phyloP scores from a whole-genome alignment of 2,888 invertebrate genomes.

The Steromphala cineraria region DNA sequence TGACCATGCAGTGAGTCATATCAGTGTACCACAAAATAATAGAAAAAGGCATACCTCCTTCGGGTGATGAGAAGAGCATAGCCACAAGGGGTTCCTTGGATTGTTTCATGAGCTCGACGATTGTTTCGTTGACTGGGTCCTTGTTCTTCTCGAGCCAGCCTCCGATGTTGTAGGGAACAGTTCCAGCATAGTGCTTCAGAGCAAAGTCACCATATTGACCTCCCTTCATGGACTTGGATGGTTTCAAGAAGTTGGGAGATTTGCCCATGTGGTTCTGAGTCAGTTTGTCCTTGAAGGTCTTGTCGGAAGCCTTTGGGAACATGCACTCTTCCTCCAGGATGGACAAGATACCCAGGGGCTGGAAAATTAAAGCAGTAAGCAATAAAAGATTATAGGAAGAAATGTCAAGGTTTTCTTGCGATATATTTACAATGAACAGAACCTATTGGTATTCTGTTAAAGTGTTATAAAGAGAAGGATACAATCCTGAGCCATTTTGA shows the following conservation, averaged over 20 bases:
- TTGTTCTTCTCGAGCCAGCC: constrained; percentile 99
- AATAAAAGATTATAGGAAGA: no score
- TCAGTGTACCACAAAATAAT: no score
- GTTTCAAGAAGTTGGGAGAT: constrained; percentile 73
- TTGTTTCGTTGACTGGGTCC: constrained; percentile 99
- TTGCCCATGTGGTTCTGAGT: constrained; percentile 99
- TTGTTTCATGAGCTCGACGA: constrained; percentile 97
- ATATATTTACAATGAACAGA: no score
- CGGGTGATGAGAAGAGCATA: constrained; percentile 59
- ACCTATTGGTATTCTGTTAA: no score
- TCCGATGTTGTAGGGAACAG: constrained; percentile 97
- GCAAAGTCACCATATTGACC: constrained; percentile 94
- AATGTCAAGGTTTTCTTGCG: no score
- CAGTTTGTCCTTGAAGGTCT: constrained; percentile 98
- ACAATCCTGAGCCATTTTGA: no score
- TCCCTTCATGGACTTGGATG: constrained; percentile 93
- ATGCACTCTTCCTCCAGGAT: constrained; percentile 99
- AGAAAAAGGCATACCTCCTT: constrained; percentile 16
- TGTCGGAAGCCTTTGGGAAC: constrained; percentile 99
- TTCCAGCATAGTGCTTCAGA: constrained; percentile 98
- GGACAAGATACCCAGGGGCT: constrained; percentile 99
- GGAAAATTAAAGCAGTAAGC: no score
- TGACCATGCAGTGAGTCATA: no score
- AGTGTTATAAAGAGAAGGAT: no score
- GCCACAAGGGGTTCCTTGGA: constrained; percentile 67